phyloP scores from a whole-genome alignment of 2,797 vertebrate genomes.

The Pseudocheirus occidentalis region DNA sequence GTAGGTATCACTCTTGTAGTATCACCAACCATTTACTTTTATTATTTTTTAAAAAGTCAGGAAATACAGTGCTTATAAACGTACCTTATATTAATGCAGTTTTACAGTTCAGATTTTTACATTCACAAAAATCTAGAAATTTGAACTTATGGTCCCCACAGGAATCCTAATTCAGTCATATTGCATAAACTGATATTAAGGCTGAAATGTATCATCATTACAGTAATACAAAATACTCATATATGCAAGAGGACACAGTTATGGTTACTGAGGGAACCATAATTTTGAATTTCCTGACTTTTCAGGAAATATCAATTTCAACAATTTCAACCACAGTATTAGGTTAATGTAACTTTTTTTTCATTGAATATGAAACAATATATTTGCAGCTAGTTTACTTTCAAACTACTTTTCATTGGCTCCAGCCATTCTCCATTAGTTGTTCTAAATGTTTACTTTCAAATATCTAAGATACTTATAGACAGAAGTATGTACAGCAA shows the following conservation, averaged over 20 bases:
- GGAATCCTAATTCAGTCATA: slow-evolving; percentile 65
- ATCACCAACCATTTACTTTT: slow-evolving; percentile 54
- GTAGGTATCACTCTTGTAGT: slow-evolving; percentile 20
- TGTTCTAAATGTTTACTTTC: slow-evolving; percentile 66
- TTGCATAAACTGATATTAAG: slow-evolving; percentile 67
- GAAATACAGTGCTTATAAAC: slow-evolving; percentile 48
- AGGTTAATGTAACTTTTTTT: slow-evolving; percentile 70
- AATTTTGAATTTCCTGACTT: slow-evolving; percentile 68
- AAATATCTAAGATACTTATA: slow-evolving; percentile 80
- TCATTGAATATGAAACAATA: slow-evolving; percentile 65
- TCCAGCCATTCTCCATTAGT: slow-evolving; percentile 46
- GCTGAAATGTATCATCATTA: slow-evolving; percentile 69
- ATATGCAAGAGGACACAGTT: slow-evolving; percentile 67
- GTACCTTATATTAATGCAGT: slow-evolving; percentile 66
- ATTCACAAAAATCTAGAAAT: slow-evolving; percentile 66
- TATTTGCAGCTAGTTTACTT: slow-evolving; percentile 70
- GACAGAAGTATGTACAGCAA: slow-evolving; percentile 83
- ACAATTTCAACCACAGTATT: slow-evolving; percentile 65
- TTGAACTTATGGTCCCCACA: slow-evolving; percentile 70
- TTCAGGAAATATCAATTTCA: too few relatives aligned
- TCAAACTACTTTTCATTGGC: slow-evolving; percentile 66
- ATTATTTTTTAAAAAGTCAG: slow-evolving; percentile 49
- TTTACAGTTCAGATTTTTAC: slow-evolving; percentile 68
- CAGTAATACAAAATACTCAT: slow-evolving; percentile 67
- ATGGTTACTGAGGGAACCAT: slow-evolving; percentile 75